Evolutionary conservation across 2,888 invertebrate genomes (phyloP).

Genomic region (Catocala nupta): DNA sequence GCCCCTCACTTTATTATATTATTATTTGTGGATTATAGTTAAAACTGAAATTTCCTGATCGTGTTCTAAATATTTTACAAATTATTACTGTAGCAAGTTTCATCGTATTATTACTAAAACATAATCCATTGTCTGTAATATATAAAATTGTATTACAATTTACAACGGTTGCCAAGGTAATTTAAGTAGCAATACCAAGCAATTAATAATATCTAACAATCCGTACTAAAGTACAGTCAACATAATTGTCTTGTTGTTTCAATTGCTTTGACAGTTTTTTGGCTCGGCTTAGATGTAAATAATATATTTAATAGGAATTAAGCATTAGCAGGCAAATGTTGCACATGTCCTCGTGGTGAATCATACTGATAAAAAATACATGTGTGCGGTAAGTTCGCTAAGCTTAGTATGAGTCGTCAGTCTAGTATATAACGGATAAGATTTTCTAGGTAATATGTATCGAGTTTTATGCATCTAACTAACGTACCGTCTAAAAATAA

Average conservation of each 20-base stretch:
- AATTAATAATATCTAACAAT: background rate
- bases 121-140: background rate
- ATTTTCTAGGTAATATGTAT: no score
- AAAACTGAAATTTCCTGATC: no score
- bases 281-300: conserved; percentile 5
- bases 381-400: no score
- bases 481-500: no score
- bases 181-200: background rate
- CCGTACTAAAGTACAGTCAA: background rate
- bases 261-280: conserved; percentile 7
- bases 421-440: no score
- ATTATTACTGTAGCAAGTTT: no score
- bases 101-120: no score
- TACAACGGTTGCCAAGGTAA: background rate
- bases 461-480: no score
- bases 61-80: no score
- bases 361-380: conserved; percentile 26
- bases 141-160: background rate
- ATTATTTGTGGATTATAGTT: no score
- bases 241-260: background rate
- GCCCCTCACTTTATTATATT: no score
- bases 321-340: background rate
- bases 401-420: no score
- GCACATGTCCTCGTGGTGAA: conserved; percentile 24
- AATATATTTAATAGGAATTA: background rate